Evolutionary conservation across 1,140 invertebrate genomes (phyloP), one percentile per base, ranked within the genome.

Genomic region (Hypothenemus hampei): DNA sequence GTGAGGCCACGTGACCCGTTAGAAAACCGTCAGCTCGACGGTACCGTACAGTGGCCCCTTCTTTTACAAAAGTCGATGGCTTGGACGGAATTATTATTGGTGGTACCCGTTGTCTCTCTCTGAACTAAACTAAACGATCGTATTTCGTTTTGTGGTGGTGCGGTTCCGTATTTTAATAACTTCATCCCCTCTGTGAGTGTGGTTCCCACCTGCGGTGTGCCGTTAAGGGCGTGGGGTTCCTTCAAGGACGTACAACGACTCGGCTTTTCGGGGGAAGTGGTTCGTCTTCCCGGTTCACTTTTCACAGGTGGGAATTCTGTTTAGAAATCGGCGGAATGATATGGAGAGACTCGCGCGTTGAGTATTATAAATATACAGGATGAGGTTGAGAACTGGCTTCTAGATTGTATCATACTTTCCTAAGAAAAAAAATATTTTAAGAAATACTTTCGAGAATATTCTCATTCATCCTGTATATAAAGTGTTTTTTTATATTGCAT

Each of bases 161-260:
- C 35, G 22, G 46, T 33, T 56, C 33, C 24, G 29, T 23, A 41
- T 29, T 37, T 33, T 50, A 48, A 44, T 46, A 37, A 29, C 49
- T 48, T 54, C 63, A 65, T 64, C 66, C 66, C 66, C 66, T 61
- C 66, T 63, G 62, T 52, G 39, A 19, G n/a, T n/a, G n/a, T n/a
- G n/a, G n/a, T n/a, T n/a, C n/a, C n/a, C n/a, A 37, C 31, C 44
- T 58, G 68, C 53, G 63, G 63, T 16, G 55, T 18, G 53, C 35
- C 36, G 54, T 49, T 57, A 57, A 57, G 54, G 54, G 54, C 54
- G 50, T 45, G 54, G 49, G 54, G 31, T 56, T 57, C 36, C 35
- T 21, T 37, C 54, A 57, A 57, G 54, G 54, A 57, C 54, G 8
- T n/a, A n/a, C 22, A 21, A 19, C 35, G 29, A 11, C 35, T 35